Conservation (phyloP, 1,140 invertebrate species). For the Ceratitis capitata region DNA sequence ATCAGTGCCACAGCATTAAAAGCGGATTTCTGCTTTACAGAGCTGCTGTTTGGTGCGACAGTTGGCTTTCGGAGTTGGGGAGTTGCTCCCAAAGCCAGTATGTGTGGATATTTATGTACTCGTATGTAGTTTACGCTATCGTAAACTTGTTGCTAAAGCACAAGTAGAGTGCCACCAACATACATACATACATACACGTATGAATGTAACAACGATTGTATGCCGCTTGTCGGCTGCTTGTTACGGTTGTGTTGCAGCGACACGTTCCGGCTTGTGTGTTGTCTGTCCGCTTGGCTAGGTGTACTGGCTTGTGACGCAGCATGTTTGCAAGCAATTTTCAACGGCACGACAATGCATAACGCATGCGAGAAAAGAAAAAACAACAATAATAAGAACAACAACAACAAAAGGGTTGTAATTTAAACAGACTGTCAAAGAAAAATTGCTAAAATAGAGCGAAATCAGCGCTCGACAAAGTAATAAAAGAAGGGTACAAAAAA, state of each 20-base stretch:
- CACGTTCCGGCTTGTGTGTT: not conserved
- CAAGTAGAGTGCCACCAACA: not conserved
- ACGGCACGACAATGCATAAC: not conserved
- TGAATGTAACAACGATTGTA: not conserved
- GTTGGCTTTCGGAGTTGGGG: not conserved
- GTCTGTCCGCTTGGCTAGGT: too few relatives aligned
- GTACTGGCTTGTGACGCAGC: conserved; percentile 22
- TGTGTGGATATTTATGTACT: too few relatives aligned
- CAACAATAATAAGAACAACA: not conserved
- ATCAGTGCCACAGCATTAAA: not conserved
- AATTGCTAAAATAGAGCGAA: conserved; percentile 32
- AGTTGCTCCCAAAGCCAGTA: too few relatives aligned
- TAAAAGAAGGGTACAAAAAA: not conserved
- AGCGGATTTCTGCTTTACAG: not conserved
- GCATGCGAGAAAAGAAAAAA: not conserved
- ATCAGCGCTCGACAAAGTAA: not conserved
- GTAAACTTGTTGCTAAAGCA: not conserved
- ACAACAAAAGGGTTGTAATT: not conserved
- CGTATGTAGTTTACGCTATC: too few relatives aligned
- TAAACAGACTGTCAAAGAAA: not conserved
- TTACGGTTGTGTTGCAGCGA: conserved; percentile 15
- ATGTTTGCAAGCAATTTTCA: conserved; percentile 28
- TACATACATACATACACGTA: not conserved
- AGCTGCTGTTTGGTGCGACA: not conserved
- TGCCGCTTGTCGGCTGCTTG: not conserved